These are phyloP conservation scores for Stigmatopora nigra DNA, from an alignment of 2,113 vertebrate species.

Conservation along the genomic window DNA sequence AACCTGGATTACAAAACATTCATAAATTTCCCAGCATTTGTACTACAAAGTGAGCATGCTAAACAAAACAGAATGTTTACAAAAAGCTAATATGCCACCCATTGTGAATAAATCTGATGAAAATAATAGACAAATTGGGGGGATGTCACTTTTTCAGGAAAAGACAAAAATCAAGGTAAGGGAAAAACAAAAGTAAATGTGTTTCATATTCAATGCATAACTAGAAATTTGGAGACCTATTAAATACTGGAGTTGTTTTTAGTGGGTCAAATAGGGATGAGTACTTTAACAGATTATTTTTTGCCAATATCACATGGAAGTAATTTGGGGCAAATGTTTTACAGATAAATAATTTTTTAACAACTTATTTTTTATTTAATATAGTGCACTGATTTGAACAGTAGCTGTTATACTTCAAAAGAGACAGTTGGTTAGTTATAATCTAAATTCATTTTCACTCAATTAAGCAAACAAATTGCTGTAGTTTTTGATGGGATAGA, in stretches of 20 bases:
- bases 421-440: not conserved
- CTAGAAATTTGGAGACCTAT: too few relatives aligned
- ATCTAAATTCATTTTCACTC: not conserved
- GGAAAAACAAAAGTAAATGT: not conserved
- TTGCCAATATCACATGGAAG: not conserved
- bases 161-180: not conserved
- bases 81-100: conserved; percentile 10
- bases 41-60: conserved; percentile 1
- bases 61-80: not conserved
- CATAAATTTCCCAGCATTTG: not conserved
- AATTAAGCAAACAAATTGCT: not conserved
- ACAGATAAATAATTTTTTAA: not conserved
- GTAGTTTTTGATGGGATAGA: not conserved
- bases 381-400: too few relatives aligned
- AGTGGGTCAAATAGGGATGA: too few relatives aligned
- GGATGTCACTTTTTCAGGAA: conserved; percentile 1
- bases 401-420: not conserved
- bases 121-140: not conserved
- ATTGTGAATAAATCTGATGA: not conserved
- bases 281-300: too few relatives aligned
- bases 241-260: too few relatives aligned
- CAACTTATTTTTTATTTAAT: too few relatives aligned
- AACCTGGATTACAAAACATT: not conserved
- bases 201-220: not conserved
- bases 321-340: not conserved